Base-by-base conservation (phyloP, 2,797 vertebrate genomes). In the Tapera naevia region DNA sequence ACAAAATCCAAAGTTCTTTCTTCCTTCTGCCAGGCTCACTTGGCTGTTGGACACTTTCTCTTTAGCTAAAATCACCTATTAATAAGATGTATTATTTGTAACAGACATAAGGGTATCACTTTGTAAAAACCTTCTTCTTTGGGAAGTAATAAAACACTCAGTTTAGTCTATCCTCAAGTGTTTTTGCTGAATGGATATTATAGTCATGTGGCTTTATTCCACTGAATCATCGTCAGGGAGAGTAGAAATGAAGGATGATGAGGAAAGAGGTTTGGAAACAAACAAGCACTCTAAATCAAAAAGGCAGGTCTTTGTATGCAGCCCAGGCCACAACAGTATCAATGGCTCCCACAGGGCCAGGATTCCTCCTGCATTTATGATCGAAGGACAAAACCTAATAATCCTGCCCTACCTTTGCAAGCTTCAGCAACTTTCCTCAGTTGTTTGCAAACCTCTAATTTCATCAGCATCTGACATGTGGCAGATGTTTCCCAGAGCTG, bases 221-320 rank as follows among this genome's bases (percentile, higher is more conserved):
- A 66, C 45, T 93, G 89, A 88, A 60, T 91, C 73, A 86, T 89
- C 53, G 62, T 48, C 14, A 51, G 73, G 76, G 84, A 91, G 18
- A 81, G 14, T 1, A 89, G 69, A 89, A 89, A 58, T 54, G 69
- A 74, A 65, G 43, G 43, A 50, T 81, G 51, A 54, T 81, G 51
- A 17, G 23, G 39, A 83, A 91, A 79, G 73, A 81, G 54, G 66
- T 70, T 56, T 94, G 62, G 76, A 94, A 96, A 86, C 56, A 88
- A 91, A 75, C 48, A 76, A 90, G 91, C 61, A 45, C 93, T 53
- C 62, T 88, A 79, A 93, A 91, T 94, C 83, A 86, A 73, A 81
- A 84, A 56, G 83, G 45, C 86, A 81, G 73, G 58, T 41, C 82
- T 91, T 81, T 79, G 71, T 84, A 39, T 4, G 2, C 73, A 84